Evolutionary conservation across 2,888 invertebrate species (phyloP), one percentile per base, ranked within the genome.

Genomic region (Drosophila macrospina): DNA sequence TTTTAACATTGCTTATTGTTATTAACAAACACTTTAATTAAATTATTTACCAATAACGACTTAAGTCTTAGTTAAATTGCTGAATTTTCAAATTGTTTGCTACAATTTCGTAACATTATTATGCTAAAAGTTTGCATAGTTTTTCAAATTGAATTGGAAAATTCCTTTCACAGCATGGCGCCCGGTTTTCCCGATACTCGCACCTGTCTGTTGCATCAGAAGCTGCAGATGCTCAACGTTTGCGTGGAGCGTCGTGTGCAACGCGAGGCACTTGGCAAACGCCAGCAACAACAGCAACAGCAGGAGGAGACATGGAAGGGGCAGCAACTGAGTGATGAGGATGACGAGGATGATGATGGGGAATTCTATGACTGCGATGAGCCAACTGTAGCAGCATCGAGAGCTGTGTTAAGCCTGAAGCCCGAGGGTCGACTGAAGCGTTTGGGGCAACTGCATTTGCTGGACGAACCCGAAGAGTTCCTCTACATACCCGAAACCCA

Each of bases 121-220:
- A 8, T n/a, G 13, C 7, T 4, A n/a, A 24, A 13, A 13, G 10
- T 5, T 28, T 8, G 13, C 8, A 0, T 8, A 2, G 41, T 11
- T 10, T 28, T 45, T 44, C 15, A 4, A 44, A 44, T 28, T 2
- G 5, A 45, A 28, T 24, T n/a, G 10, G 6, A 34, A 20, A 50
- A 37, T 5, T 8, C 11, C 8, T 10, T 6, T 64, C 16, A 1
- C 20, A 97, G 97, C 80, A 93, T 98, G 65, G 94, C 95, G n/a
- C 92, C 94, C 47, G 97, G 97, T 10, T 94, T 95, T 78, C 98
- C 98, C 0, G 98, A 98, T 91, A 95, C 96, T 41, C 95, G 97
- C 64, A 96, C 97, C 6, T 98, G 98, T 91, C 93, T 99, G 42
- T 93, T 99, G 11, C 97, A 99, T 92, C 98, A 99, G 92, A 99